A percentile compares a stretch with the other conserved stretches of the same genome.
phyloP scores from a whole-genome alignment of 2,797 vertebrate genomes.

The Microchirus variegatus region DNA sequence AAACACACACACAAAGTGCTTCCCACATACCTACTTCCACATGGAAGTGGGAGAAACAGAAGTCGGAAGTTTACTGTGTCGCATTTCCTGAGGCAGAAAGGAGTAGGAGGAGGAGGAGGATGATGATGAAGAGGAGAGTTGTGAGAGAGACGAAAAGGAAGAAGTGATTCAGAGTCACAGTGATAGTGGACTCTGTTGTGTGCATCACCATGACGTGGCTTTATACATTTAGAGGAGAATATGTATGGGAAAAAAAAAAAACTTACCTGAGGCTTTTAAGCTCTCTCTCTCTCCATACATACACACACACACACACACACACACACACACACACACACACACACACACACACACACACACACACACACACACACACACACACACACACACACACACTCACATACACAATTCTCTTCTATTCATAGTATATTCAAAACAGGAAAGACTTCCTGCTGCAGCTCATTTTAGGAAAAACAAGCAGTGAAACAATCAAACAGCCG shows the following conservation, averaged over 20 bases:
- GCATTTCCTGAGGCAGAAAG: constrained; percentile 73
- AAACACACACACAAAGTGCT: constrained; percentile 45
- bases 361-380: constrained; percentile 27
- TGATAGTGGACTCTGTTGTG: constrained; percentile 15
- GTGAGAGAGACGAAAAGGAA: constrained; percentile 71
- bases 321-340: constrained; percentile 25
- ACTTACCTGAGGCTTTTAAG: neutral
- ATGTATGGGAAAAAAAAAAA: neutral
- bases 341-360: constrained; percentile 33
- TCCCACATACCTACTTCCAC: constrained; percentile 71
- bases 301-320: constrained; percentile 27
- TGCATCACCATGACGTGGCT: constrained; percentile 1
- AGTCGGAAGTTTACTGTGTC: constrained; percentile 84
- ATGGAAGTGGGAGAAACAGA: constrained; percentile 90
- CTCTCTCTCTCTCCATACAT: constrained; percentile 5
- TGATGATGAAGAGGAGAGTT: constrained; percentile 66
- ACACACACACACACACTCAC: constrained; percentile 9
- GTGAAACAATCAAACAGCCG: constrained; percentile 67
- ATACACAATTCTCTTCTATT: constrained; percentile 67
- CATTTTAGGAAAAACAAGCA: constrained; percentile 81
- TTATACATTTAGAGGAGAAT: neutral
- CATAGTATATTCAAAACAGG: constrained; percentile 80
- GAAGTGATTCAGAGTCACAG: constrained; percentile 37
- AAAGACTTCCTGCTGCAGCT: constrained; percentile 81
- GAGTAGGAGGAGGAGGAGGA: constrained; percentile 66